Base-by-base conservation (phyloP, 2,113 vertebrate species). In the Erpornis zantholeuca region DNA sequence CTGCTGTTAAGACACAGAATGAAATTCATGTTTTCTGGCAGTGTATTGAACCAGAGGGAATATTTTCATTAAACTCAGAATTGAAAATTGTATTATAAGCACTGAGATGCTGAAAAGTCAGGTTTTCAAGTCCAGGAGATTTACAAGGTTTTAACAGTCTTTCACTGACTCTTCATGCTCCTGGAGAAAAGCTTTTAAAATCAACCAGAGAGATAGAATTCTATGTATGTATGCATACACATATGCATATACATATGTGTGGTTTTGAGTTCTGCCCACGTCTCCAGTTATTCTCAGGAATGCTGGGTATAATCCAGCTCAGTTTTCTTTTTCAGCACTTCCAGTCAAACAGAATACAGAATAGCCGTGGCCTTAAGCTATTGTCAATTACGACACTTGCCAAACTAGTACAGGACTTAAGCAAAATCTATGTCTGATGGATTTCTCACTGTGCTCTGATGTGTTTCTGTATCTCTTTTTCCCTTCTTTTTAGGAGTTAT, bases 321-420 rank as follows among this genome's bases (percentile, higher is more conserved):
- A 0, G 7, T 29, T 79, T 73, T 92, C 64, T 91, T 76, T 88
- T 92, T 52, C 29, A 93, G 63, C 5, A 2, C 20, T 61, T 88
- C 65, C 50, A 68, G 31, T 89, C 83, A 95, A 96, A 94, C 25
- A 92, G 84, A 94, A 94, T 85, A 76, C 12, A 79, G 53, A 87
- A 91, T 23, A 94, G 31, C n/a, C 53, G 24, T 64, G 69, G 59
- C 86, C 71, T 92, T 73, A 69, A 95, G 63, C 54, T 81, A 40
- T 35, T 44, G n/a, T 52, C 33, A 89, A 1, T 76, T 40, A 56
- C 49, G 94, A 84, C 20, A n/a, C 28, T 84, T 81, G 47, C 82
- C 68, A 71, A 28, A 10, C 28, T 57, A 61, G 53, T 69, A 45
- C 12, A 64, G 19, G 24, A 79, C 57, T 76, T 76, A 73, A 91